phyloP scores from a whole-genome alignment of 1,140 invertebrate species.

The Drosophila lacertosa region DNA sequence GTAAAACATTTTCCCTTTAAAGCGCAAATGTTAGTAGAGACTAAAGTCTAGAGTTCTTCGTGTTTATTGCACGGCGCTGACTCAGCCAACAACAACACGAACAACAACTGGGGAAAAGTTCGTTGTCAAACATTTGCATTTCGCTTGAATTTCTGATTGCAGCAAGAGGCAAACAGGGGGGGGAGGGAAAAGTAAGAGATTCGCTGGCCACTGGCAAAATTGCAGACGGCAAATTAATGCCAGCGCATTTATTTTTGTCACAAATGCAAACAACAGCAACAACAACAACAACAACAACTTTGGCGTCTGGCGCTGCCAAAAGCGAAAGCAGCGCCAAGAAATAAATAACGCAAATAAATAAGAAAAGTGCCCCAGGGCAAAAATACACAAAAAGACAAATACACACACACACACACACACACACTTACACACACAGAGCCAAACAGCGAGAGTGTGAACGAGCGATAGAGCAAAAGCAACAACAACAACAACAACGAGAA shows the following conservation, averaged over 20 bases:
- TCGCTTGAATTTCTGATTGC: slow-evolving; percentile 80
- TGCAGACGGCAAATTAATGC: slow-evolving; percentile 79
- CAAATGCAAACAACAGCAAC: slow-evolving; percentile 75
- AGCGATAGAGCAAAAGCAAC: slow-evolving; percentile 35
- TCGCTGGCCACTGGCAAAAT: slow-evolving; percentile 71
- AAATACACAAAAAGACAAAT: slow-evolving; percentile 11
- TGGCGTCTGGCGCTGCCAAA: slow-evolving; percentile 75
- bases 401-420: slow-evolving; percentile 14
- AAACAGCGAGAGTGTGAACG: slow-evolving; percentile 41
- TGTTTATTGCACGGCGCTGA: slow-evolving; percentile 46
- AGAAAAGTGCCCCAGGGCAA: slow-evolving; percentile 74
- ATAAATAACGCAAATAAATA: slow-evolving; percentile 82
- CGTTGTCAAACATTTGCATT: slow-evolving; percentile 81
- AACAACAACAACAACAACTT: slow-evolving; percentile 35
- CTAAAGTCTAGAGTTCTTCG: slow-evolving; percentile 16
- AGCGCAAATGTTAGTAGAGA: slow-evolving; percentile 11
- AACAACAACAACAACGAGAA: neutral
- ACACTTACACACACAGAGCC: slow-evolving; percentile 8
- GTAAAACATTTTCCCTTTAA: neutral
- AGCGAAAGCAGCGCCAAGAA: slow-evolving; percentile 79
- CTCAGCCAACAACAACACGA: slow-evolving; percentile 39
- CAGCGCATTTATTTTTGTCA: slow-evolving; percentile 80
- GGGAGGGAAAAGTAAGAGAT: slow-evolving; percentile 6
- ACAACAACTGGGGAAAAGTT: slow-evolving; percentile 56
- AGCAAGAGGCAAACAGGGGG: slow-evolving; percentile 34